A percentile compares a stretch with the other conserved stretches of the same genome.
These are phyloP conservation scores for Calosoma granatense DNA, from an alignment of 1,140 invertebrate genomes.

Conservation along the genomic window DNA sequence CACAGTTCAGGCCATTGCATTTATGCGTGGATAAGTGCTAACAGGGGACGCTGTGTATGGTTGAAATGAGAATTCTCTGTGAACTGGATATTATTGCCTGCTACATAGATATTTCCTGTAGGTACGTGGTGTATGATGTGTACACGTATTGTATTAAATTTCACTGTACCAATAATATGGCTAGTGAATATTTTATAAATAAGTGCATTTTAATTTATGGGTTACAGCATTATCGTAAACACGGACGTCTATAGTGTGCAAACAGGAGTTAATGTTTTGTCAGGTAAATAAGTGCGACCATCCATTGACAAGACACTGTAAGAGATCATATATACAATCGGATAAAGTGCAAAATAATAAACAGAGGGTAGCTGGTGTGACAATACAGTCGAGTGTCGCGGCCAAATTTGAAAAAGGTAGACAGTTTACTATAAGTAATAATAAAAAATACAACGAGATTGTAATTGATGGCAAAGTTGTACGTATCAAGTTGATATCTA, in stretches of 20 bases:
- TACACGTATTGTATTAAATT: too few species aligned
- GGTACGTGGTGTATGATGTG: too few species aligned
- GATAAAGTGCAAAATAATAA: not conserved
- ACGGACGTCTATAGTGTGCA: not conserved
- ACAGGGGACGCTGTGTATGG: too few species aligned
- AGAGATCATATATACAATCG: not conserved
- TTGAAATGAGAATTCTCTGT: too few species aligned
- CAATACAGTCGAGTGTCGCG: not conserved
- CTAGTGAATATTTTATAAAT: too few species aligned
- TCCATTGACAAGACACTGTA: not conserved
- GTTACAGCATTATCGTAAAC: conserved; percentile 5
- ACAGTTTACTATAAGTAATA: not conserved
- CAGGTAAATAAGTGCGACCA: not conserved
- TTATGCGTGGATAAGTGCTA: too few species aligned
- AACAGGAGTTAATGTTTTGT: not conserved
- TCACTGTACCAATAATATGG: too few species aligned
- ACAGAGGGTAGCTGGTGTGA: not conserved
- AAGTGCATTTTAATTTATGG: too few species aligned
- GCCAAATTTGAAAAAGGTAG: not conserved
- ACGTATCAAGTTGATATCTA: not conserved
- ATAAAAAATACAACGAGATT: not conserved
- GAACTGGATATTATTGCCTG: too few species aligned
- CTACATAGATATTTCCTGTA: too few species aligned
- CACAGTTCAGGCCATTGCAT: too few species aligned
- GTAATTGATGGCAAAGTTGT: not conserved